phyloP scores from a whole-genome alignment of 2,888 invertebrate genomes.

The Tribolium freemani region DNA sequence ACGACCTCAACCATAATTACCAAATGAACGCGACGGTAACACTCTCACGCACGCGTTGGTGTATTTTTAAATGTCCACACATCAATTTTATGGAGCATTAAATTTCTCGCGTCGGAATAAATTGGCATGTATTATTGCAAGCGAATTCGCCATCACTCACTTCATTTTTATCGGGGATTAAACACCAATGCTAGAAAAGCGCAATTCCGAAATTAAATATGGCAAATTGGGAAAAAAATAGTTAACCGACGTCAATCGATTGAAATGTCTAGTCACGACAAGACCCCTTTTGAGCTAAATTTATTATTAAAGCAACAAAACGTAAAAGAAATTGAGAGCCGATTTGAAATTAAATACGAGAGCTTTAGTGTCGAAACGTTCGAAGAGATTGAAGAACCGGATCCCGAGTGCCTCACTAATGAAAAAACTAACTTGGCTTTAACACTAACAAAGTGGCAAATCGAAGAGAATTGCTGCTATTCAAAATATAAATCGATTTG shows the following conservation, averaged over 20 bases:
- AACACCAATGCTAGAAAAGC: not conserved
- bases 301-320: conserved; percentile 53
- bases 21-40: conserved; percentile 30
- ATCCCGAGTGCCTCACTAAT: conserved; percentile 34
- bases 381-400: conserved; percentile 34
- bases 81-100: conserved; percentile 30
- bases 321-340: conserved; percentile 42
- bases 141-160: not conserved
- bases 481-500: conserved; percentile 50
- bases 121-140: conserved; percentile 9
- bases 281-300: conserved; percentile 46
- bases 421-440: conserved; percentile 48
- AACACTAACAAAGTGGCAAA: conserved; percentile 53
- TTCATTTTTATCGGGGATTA: not conserved
- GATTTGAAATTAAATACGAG: conserved; percentile 37
- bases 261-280: conserved; percentile 24
- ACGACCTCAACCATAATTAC: conserved; percentile 34
- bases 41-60: conserved; percentile 16
- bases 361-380: conserved; percentile 17
- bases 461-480: conserved; percentile 52
- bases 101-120: conserved; percentile 16
- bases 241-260: conserved; percentile 21
- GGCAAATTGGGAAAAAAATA: conserved; percentile 3
- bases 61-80: conserved; percentile 32
- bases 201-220: not conserved